Conservation (phyloP, 1,140 invertebrate species). For the Calliopsis andreniformis region DNA sequence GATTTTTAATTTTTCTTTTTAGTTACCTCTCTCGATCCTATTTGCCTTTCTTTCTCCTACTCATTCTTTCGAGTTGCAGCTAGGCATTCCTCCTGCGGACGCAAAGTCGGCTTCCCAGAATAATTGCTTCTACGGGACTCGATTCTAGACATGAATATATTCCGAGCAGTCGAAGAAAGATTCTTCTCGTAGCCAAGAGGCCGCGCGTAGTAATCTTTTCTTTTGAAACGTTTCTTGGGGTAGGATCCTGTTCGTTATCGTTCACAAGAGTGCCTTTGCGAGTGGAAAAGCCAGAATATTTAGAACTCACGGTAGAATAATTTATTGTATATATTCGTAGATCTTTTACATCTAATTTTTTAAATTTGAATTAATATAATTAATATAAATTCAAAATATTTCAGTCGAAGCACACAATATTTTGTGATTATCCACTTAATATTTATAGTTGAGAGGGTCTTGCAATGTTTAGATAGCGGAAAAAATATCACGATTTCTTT, state of each 20-base stretch:
- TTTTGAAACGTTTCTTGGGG: slow-evolving; percentile 53
- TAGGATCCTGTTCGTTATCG: slow-evolving; percentile 59
- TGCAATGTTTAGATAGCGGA: background rate
- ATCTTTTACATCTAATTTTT: no score
- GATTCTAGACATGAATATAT: slow-evolving; percentile 62
- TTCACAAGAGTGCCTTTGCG: slow-evolving; percentile 38
- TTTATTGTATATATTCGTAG: background rate
- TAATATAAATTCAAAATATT: no score
- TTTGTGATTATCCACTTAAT: background rate
- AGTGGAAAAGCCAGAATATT: background rate
- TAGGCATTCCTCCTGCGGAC: slow-evolving; percentile 64
- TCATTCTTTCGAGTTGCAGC: background rate
- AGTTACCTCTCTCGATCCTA: background rate
- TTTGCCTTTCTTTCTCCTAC: background rate
- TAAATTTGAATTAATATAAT: no score
- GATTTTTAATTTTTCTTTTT: background rate
- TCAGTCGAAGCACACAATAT: background rate
- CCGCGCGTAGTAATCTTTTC: slow-evolving; percentile 53
- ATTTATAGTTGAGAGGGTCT: no score
- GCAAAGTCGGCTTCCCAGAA: slow-evolving; percentile 67
- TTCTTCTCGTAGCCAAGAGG: slow-evolving; percentile 44
- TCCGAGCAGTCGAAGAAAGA: slow-evolving; percentile 59
- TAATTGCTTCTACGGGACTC: slow-evolving; percentile 69
- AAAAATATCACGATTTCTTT: background rate
- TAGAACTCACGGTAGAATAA: background rate